phyloP scores from a whole-genome alignment of 2,888 invertebrate species.

The Esperia sulphurella region DNA sequence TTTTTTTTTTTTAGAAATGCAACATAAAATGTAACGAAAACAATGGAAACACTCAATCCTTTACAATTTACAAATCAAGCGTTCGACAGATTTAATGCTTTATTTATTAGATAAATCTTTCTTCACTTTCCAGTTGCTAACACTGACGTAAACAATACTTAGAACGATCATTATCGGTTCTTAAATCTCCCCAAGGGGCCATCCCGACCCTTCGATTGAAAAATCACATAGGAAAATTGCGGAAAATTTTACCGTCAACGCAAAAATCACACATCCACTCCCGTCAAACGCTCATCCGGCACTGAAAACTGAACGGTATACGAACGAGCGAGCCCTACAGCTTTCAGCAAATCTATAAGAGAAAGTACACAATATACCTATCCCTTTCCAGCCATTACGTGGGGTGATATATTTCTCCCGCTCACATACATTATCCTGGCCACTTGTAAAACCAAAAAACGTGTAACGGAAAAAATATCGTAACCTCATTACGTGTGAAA shows the following conservation, averaged over 20 bases:
- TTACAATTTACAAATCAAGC: conserved; percentile 17
- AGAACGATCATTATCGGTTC: conserved; percentile 1
- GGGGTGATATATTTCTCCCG: conserved; percentile 26
- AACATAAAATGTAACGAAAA: conserved; percentile 2
- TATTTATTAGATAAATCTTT: conserved; percentile 13
- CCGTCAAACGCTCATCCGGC: conserved; percentile 15
- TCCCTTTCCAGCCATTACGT: conserved; percentile 33
- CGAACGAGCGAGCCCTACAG: conserved; percentile 37
- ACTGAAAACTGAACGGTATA: conserved; percentile 33
- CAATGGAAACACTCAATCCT: conserved; percentile 11
- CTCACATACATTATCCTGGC: conserved; percentile 48
- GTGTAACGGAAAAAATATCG: conserved; percentile 33
- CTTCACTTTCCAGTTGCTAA: background rate
- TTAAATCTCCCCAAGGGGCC: background rate
- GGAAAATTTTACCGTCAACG: conserved; percentile 28
- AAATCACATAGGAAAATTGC: conserved; percentile 23
- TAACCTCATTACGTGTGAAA: conserved; percentile 12
- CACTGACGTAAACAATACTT: background rate
- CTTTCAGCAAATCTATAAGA: conserved; percentile 73
- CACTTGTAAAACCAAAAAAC: conserved; percentile 38
- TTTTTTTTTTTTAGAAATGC: conserved; percentile 7
- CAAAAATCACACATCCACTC: conserved; percentile 19
- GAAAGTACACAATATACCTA: conserved; percentile 36
- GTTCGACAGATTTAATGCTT: conserved; percentile 19
- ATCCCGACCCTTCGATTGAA: conserved; percentile 4